phyloP scores from a whole-genome alignment of 2,113 vertebrate species.

The Chionis minor region DNA sequence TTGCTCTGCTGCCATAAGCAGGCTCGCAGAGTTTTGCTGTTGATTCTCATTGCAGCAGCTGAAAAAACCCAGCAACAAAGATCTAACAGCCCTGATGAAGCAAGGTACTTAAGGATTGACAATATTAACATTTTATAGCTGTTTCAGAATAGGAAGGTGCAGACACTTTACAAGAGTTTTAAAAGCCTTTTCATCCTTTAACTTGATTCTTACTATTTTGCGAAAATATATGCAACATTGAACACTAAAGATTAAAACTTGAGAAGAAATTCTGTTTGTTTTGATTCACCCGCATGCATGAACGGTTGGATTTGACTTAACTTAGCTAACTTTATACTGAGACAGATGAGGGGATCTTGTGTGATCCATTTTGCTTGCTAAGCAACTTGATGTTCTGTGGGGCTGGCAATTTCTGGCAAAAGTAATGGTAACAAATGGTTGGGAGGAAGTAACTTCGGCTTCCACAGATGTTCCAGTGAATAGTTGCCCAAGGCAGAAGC shows the following conservation, averaged over 20 bases:
- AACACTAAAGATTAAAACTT: not conserved
- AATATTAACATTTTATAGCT: not conserved
- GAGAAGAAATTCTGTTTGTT: not conserved
- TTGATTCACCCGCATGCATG: not conserved
- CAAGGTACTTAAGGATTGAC: not conserved
- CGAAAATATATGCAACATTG: rapidly evolving
- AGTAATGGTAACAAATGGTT: not conserved
- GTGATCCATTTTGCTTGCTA: not conserved
- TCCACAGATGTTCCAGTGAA: not conserved
- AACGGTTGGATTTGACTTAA: not conserved
- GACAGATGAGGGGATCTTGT: not conserved
- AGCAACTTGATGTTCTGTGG: not conserved
- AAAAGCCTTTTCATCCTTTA: not conserved
- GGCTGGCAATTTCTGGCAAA: not conserved
- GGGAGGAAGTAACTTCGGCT: not conserved
- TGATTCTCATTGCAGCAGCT: not conserved
- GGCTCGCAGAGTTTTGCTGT: not conserved
- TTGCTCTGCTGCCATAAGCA: not conserved
- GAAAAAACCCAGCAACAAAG: not conserved
- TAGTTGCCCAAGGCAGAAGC: not conserved
- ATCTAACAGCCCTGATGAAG: not conserved
- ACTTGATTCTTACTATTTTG: not conserved
- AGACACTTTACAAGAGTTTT: not conserved
- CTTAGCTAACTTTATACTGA: not conserved
- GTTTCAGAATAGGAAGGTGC: not conserved